Evolutionary conservation across 1,140 invertebrate species (phyloP).

Genomic region (Fopius arisanus): DNA sequence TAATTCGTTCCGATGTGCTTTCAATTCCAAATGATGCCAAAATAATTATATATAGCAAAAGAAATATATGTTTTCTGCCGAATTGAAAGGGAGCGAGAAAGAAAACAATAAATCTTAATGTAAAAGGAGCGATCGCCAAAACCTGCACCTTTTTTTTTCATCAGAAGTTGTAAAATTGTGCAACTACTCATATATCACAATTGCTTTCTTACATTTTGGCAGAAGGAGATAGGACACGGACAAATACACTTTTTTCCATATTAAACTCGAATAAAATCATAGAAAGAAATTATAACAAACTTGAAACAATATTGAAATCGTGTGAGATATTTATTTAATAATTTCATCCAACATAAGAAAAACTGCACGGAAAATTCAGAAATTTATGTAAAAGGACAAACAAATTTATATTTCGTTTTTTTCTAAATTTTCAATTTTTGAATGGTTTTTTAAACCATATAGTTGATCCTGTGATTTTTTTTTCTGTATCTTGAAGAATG

Average conservation of each 20-base stretch:
- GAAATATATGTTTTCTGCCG: not conserved
- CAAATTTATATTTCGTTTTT: not conserved
- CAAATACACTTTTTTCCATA: not conserved
- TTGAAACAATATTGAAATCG: not conserved
- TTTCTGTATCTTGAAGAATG: too few species aligned
- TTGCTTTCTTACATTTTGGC: conserved; percentile 5
- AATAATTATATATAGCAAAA: not conserved
- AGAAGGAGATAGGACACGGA: not conserved
- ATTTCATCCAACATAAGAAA: not conserved
- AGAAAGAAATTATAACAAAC: not conserved
- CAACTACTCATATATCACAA: conserved; percentile 17
- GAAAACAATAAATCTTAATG: not conserved
- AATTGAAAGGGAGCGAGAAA: not conserved
- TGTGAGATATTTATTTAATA: not conserved
- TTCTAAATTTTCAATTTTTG: too few species aligned
- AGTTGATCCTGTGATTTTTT: too few species aligned
- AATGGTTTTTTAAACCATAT: too few species aligned
- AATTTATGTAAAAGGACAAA: not conserved
- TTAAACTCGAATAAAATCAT: not conserved
- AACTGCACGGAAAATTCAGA: not conserved
- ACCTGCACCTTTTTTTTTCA: not conserved
- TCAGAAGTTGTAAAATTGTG: conserved; percentile 4
- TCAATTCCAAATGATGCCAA: not conserved
- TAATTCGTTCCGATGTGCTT: not conserved
- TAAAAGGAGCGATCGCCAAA: not conserved